Conservation (phyloP, 2,888 invertebrate species). For the Adelognathus sp. region DNA sequence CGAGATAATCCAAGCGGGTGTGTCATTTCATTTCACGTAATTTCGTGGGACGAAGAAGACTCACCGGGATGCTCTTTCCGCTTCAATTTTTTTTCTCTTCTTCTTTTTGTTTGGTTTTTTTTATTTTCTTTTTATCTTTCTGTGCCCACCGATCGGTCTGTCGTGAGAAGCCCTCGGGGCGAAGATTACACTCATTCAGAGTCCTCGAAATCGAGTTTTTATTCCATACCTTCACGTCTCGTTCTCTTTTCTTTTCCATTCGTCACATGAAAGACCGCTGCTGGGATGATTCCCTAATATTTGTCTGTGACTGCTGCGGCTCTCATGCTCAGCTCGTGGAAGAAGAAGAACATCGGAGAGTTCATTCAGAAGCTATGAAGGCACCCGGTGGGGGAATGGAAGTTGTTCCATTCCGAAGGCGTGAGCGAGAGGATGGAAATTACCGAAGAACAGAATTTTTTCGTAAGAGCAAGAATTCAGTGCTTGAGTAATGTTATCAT, state of each 20-base stretch:
- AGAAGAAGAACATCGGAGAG: background rate
- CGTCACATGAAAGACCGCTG: constrained; percentile 55
- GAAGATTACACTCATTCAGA: constrained; percentile 79
- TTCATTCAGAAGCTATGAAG: background rate
- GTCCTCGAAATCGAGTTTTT: constrained; percentile 65
- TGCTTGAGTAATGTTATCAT: too few relatives aligned
- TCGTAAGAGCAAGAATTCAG: too few relatives aligned
- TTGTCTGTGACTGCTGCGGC: constrained; percentile 3
- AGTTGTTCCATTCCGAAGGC: too few relatives aligned
- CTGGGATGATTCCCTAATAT: background rate
- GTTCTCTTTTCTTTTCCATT: constrained; percentile 53
- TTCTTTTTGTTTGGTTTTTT: constrained; percentile 40
- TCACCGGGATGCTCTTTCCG: constrained; percentile 33
- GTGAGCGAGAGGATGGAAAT: too few relatives aligned
- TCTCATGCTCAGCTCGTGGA: background rate
- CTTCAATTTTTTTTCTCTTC: constrained; percentile 34
- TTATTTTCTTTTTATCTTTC: constrained; percentile 28
- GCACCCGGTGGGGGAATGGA: too few relatives aligned
- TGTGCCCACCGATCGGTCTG: constrained; percentile 33
- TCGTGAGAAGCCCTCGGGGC: constrained; percentile 61
- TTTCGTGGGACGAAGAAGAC: constrained; percentile 70
- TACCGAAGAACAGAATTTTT: too few relatives aligned
- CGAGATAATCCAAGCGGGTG: constrained; percentile 77
- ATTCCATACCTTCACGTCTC: constrained; percentile 62
- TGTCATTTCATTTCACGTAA: constrained; percentile 80